A percentile compares a stretch with the other conserved stretches of the same genome.
phyloP scores from a whole-genome alignment of 2,113 vertebrate genomes.

The Pachycephala philippinensis region DNA sequence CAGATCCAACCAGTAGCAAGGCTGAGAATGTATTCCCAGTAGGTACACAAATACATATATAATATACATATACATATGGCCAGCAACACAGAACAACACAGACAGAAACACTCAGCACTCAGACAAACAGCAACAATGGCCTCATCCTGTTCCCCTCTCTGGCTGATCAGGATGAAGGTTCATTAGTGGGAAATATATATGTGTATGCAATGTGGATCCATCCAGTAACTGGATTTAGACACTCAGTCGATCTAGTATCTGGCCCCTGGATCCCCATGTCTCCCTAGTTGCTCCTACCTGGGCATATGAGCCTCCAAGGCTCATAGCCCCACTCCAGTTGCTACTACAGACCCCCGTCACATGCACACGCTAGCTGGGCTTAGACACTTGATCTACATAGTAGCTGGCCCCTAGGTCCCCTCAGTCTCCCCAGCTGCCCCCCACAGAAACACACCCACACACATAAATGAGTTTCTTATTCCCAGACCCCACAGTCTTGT shows the following conservation, averaged over 20 bases:
- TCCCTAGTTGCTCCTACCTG: background rate
- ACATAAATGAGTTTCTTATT: background rate
- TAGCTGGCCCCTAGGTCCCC: background rate
- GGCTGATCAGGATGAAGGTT: background rate
- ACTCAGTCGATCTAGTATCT: background rate
- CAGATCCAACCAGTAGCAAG: background rate
- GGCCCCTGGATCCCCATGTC: background rate
- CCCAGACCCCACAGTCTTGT: background rate
- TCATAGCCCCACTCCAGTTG: background rate
- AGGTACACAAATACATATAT: background rate
- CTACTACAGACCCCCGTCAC: background rate
- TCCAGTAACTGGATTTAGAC: background rate
- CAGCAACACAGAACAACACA: background rate
- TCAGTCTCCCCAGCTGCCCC: background rate
- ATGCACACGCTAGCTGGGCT: background rate
- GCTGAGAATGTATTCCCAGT: background rate
- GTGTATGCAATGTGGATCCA: background rate
- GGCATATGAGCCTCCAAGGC: background rate
- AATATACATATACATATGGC: background rate
- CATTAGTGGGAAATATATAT: background rate
- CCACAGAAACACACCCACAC: background rate
- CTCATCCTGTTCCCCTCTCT: background rate
- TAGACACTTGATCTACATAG: background rate
- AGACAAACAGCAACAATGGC: background rate
- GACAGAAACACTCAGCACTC: background rate